Base-by-base conservation (phyloP, 2,888 invertebrate genomes). In the Eupeodes luniger region DNA sequence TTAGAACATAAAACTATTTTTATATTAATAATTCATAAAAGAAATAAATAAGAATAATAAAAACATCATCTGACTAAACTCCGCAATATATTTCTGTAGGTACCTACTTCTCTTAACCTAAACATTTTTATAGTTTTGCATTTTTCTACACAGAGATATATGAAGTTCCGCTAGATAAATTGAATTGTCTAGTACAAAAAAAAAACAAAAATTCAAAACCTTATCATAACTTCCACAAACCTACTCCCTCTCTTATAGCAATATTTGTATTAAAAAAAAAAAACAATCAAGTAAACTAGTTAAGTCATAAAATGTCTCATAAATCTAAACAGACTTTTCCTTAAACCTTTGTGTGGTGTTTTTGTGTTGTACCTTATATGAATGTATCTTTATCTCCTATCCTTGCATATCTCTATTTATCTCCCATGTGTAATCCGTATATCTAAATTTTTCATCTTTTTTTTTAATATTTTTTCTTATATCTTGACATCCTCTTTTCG, bases 221-320 rank as follows among this genome's bases (percentile, higher is more conserved):
- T 47, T 66, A 47, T 47, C 47, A 66, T 66, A 66, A 66, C 66
- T 34, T 59, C 14, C 40, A 40, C 7, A 36, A 36, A 36, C 36
- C 36, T 34, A 6, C 59, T 34, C 66, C 47, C 66, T 66, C 66
- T 49, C 27, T n/a, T 49, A 27, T 3, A 49, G 27, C 19, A 47
- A 49, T 49, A 49, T 66, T 49, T 66, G 11, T 16, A 64, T 4
- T 9, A 5, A 11, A 27, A 27, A 11, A 27, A 27, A 66, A 47
- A 27, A 66, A 66, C 27, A 64, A 55, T 44, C 55, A 76, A 55
- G 10, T 47, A 66, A 47, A 66, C 64, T 49, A 66, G 66, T 47
- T 19, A 11, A 76, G 64, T 76, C 76, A 53, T 76, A 76, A 76
- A 76, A 76, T 27, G 5, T 44, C 12, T 61, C 49, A 69, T 78